These are phyloP conservation scores for Epinephelus fuscoguttatus DNA, from an alignment of 2,113 vertebrate species.

Conservation along the genomic window DNA sequence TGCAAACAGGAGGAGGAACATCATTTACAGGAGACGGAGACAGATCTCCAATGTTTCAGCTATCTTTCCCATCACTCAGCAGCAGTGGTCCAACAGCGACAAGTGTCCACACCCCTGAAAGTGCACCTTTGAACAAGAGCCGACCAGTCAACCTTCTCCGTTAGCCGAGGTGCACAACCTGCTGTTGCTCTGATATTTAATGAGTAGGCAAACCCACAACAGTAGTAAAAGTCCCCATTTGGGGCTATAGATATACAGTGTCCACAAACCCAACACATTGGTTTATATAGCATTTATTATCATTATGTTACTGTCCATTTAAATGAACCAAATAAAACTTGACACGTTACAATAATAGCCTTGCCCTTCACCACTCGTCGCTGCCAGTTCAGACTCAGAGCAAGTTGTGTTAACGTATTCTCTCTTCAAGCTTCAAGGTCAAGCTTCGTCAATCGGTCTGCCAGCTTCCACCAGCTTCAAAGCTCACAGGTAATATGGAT, in stretches of 20 bases:
- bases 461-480: constrained; percentile 16
- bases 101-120: constrained; percentile 18
- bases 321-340: constrained; percentile 61
- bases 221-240: constrained; percentile 71
- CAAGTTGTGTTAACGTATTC: constrained; percentile 13
- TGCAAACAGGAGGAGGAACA: constrained; percentile 52
- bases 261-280: constrained; percentile 71
- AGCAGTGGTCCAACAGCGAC: not conserved
- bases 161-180: constrained; percentile 11
- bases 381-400: constrained; percentile 6
- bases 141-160: not conserved
- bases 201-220: constrained; percentile 59
- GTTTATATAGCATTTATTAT: constrained; percentile 64
- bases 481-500: constrained; percentile 39
- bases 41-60: not conserved
- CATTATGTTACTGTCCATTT: constrained; percentile 49
- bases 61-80: not conserved
- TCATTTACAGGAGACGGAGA: constrained; percentile 16
- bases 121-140: not conserved
- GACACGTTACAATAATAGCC: constrained; percentile 35
- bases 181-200: constrained; percentile 37
- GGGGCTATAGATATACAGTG: constrained; percentile 63
- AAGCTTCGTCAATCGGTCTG: constrained; percentile 10
- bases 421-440: constrained; percentile 13
- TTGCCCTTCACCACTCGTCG: constrained; percentile 6